Evolutionary conservation across 2,888 invertebrate species (phyloP).

Genomic region (Cantharis rustica): DNA sequence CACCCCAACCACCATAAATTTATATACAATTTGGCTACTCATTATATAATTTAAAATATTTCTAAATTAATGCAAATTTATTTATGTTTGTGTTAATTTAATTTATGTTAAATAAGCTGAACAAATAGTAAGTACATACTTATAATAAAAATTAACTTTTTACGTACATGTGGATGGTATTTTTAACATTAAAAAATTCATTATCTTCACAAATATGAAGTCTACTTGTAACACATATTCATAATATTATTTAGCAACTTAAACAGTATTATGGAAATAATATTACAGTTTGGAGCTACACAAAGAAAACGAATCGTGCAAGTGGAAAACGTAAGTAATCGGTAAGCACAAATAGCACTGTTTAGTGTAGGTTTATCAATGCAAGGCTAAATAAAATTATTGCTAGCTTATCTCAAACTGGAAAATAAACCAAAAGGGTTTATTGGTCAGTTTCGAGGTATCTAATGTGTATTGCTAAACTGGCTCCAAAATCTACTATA

Average conservation of each 20-base stretch:
- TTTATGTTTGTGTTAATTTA: neutral
- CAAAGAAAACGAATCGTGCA: neutral
- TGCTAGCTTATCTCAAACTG: neutral
- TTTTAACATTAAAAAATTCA: neutral
- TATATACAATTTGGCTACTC: constrained; percentile 42
- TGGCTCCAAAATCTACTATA: neutral
- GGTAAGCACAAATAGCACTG: neutral
- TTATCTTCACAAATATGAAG: neutral
- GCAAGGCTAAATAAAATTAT: neutral
- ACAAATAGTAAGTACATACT: neutral
- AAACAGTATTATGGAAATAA: neutral
- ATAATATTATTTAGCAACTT: neutral
- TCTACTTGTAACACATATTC: neutral
- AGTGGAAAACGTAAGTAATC: neutral
- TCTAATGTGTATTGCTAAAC: neutral
- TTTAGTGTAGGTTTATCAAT: neutral
- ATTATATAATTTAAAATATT: constrained; percentile 8
- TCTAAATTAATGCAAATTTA: neutral
- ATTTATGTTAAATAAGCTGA: neutral
- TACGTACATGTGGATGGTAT: neutral
- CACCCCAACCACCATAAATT: constrained; percentile 56
- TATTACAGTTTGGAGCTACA: neutral
- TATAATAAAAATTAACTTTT: neutral
- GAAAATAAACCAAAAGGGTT: neutral
- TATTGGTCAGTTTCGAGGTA: neutral